A percentile compares a stretch with the other conserved stretches of the same genome.
These are phyloP conservation scores for Carabus problematicus DNA, from an alignment of 2,888 invertebrate genomes.

Conservation along the genomic window DNA sequence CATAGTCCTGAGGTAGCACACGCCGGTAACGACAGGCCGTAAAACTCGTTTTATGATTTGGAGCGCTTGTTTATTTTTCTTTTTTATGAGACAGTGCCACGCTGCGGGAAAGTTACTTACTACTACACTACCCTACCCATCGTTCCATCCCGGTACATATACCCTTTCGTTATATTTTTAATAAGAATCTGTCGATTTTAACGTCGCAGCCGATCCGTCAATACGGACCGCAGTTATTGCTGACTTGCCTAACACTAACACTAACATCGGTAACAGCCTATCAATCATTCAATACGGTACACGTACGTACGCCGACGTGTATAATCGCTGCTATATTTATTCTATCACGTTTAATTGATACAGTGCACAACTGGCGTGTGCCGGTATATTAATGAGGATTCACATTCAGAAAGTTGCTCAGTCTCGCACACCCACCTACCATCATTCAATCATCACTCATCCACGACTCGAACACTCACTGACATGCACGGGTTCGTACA, in stretches of 20 bases:
- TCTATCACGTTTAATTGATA: constrained; percentile 19
- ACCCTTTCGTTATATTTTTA: constrained; percentile 33
- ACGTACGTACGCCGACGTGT: neutral
- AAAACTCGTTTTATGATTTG: constrained; percentile 34
- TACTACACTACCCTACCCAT: neutral
- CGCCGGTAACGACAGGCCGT: constrained; percentile 35
- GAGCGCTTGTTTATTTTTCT: constrained; percentile 34
- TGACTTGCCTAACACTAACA: constrained; percentile 6
- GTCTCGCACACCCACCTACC: constrained; percentile 1
- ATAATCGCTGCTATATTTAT: constrained; percentile 21
- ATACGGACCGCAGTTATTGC: constrained; percentile 6
- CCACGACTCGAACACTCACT: neutral
- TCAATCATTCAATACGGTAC: constrained; percentile 23
- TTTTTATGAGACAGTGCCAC: constrained; percentile 34
- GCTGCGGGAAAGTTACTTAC: constrained; percentile 2
- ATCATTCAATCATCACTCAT: neutral
- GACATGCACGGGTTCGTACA: neutral
- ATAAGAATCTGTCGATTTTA: constrained; percentile 32
- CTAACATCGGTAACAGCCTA: constrained; percentile 25
- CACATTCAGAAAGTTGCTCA: constrained; percentile 12
- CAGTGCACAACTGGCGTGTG: constrained; percentile 16
- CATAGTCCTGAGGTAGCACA: constrained; percentile 13
- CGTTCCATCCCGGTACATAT: neutral
- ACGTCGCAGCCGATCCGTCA: constrained; percentile 18
- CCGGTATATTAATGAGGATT: constrained; percentile 27